A percentile compares a stretch with the other conserved stretches of the same genome.
These are phyloP conservation scores for Phaonia tiefii DNA, from an alignment of 2,888 invertebrate species.

Conservation along the genomic window DNA sequence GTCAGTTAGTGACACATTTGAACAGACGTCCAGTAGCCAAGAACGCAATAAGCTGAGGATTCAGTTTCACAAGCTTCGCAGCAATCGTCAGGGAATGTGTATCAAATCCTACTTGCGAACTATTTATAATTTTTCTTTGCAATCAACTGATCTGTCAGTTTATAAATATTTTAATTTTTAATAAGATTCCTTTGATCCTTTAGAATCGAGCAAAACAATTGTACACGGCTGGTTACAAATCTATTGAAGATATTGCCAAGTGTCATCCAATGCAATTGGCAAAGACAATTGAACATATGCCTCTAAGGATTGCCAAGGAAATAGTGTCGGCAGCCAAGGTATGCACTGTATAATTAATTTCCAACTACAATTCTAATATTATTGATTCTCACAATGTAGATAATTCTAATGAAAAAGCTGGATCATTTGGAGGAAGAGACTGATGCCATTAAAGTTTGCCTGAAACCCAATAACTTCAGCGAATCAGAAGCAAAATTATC, in stretches of 20 bases:
- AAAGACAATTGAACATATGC: conserved; percentile 86
- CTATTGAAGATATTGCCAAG: conserved; percentile 88
- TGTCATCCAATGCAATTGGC: conserved; percentile 85
- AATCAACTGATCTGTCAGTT: too few relatives aligned
- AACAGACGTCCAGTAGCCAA: too few relatives aligned
- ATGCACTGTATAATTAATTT: conserved; percentile 8
- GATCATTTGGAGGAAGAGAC: conserved; percentile 93
- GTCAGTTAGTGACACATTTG: too few relatives aligned
- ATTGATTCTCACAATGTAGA: conserved; percentile 81
- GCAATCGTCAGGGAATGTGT: too few relatives aligned
- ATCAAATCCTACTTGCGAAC: too few relatives aligned
- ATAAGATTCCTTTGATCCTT: conserved; percentile 58
- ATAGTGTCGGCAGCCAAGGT: conserved; percentile 92
- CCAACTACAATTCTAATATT: not conserved
- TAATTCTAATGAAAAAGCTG: conserved; percentile 91
- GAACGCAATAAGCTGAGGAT: too few relatives aligned
- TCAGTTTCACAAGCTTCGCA: too few relatives aligned
- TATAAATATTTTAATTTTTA: too few relatives aligned
- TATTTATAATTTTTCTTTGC: too few relatives aligned
- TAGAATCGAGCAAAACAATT: conserved; percentile 91
- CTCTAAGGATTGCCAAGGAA: conserved; percentile 87
- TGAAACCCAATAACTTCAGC: conserved; percentile 62
- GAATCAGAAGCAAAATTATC: not conserved
- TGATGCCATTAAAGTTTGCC: conserved; percentile 81
- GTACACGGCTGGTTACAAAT: conserved; percentile 90